Percentiles rank a stretch among this genome's conserved stretches.
Conservation (phyloP, 2,797 vertebrate genomes). For the Sebastes hubbsi region DNA sequence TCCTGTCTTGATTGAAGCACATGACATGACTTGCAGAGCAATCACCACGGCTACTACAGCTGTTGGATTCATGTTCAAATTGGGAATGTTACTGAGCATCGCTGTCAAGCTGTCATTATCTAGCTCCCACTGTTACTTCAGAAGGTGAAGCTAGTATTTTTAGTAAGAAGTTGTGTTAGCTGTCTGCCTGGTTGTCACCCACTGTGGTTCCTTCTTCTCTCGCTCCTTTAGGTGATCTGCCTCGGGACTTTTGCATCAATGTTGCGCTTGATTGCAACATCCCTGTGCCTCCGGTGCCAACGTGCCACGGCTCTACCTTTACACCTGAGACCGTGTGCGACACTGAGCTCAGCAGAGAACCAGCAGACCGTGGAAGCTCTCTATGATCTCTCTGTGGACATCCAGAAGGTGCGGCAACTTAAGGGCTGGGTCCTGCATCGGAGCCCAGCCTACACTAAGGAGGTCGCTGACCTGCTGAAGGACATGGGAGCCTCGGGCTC, state of each 20-base stretch:
- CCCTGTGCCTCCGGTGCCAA: slow-evolving; percentile 66
- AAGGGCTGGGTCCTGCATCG: slow-evolving; percentile 91
- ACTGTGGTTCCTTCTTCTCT: background rate
- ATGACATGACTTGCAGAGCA: background rate
- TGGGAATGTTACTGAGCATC: background rate
- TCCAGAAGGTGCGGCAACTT: slow-evolving; percentile 88
- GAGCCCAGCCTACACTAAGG: slow-evolving; percentile 84
- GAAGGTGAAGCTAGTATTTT: background rate
- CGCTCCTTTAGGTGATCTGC: slow-evolving; percentile 14
- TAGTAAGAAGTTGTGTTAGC: background rate
- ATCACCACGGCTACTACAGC: background rate
- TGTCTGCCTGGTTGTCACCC: background rate
- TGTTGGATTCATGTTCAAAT: background rate
- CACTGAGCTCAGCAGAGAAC: slow-evolving; percentile 82
- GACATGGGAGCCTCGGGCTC: slow-evolving; percentile 85
- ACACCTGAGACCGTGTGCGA: slow-evolving; percentile 50
- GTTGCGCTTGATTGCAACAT: slow-evolving; percentile 68
- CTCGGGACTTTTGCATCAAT: slow-evolving; percentile 59
- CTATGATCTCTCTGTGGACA: slow-evolving; percentile 85
- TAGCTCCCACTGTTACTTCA: background rate
- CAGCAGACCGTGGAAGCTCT: slow-evolving; percentile 83
- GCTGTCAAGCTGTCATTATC: background rate
- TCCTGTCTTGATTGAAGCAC: background rate
- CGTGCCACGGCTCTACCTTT: slow-evolving; percentile 26
- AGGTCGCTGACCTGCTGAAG: slow-evolving; percentile 84